Evolutionary conservation across 2,797 vertebrate genomes (phyloP).

Genomic region (Leptatherina wallacei): DNA sequence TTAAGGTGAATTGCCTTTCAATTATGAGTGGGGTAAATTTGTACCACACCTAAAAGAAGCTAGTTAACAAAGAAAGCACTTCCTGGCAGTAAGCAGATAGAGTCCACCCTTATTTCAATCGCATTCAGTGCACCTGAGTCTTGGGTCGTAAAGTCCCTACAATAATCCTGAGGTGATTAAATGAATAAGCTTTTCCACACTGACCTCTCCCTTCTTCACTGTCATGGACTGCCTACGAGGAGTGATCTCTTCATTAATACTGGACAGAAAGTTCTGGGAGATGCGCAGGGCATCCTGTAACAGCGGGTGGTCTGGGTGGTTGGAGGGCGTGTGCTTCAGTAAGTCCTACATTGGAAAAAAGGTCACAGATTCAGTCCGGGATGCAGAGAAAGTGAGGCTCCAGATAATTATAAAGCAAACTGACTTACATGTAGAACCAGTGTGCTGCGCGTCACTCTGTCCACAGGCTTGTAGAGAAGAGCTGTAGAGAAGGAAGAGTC

Average conservation of each 20-base stretch:
- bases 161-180: neutral
- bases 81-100: neutral
- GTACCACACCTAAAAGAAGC: neutral
- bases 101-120: neutral
- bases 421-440: conserved; percentile 95
- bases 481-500: conserved; percentile 80
- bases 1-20: neutral
- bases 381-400: neutral
- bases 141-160: neutral
- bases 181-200: conserved; percentile 41
- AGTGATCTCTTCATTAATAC: conserved; percentile 98
- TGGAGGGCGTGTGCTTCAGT: conserved; percentile 93
- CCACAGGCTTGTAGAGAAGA: conserved; percentile 97
- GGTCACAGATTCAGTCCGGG: conserved; percentile 7
- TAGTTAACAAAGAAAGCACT: neutral
- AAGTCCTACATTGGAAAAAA: conserved; percentile 85
- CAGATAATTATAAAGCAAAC: neutral
- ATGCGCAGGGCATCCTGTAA: conserved; percentile 96
- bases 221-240: conserved; percentile 98
- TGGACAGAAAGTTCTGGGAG: conserved; percentile 98
- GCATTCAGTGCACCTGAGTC: neutral
- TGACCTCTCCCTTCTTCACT: conserved; percentile 97
- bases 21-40: neutral
- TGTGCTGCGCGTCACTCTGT: conserved; percentile 96
- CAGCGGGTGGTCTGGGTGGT: conserved; percentile 91